These are phyloP conservation scores for Chaetodon trifascialis DNA, from an alignment of 2,113 vertebrate genomes.

Conservation along the genomic window DNA sequence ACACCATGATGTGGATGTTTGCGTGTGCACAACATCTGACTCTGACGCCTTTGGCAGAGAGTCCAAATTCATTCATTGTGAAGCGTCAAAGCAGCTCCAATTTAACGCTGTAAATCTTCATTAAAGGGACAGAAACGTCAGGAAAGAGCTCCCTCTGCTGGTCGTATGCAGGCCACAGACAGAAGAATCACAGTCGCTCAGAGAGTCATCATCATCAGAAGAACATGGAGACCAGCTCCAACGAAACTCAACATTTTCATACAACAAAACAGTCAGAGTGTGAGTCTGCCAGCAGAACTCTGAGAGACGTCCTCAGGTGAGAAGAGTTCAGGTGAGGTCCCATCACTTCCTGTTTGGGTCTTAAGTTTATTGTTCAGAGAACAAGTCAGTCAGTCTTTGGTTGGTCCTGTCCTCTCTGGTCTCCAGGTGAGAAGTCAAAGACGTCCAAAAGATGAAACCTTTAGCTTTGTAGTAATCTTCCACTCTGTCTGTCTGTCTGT, in stretches of 20 bases:
- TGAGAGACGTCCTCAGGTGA: background rate
- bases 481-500: background rate
- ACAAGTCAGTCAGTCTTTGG: slow-evolving; percentile 24
- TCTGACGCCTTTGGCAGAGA: background rate
- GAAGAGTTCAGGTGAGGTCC: background rate
- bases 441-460: background rate
- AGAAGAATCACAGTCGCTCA: slow-evolving; percentile 38
- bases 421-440: background rate
- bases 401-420: background rate
- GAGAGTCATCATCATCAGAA: slow-evolving; percentile 17
- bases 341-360: background rate
- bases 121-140: background rate
- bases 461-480: background rate
- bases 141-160: background rate
- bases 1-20: background rate
- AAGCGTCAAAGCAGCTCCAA: background rate
- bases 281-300: slow-evolving; percentile 50
- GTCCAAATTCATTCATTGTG: background rate
- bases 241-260: slow-evolving; percentile 43
- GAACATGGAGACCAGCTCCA: slow-evolving; percentile 80
- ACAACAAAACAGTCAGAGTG: slow-evolving; percentile 3
- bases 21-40: background rate
- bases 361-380: background rate
- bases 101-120: background rate
- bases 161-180: slow-evolving; percentile 23